Evolutionary conservation across 2,113 vertebrate genomes (phyloP).

Genomic region (Herpetotheres cachinnans): DNA sequence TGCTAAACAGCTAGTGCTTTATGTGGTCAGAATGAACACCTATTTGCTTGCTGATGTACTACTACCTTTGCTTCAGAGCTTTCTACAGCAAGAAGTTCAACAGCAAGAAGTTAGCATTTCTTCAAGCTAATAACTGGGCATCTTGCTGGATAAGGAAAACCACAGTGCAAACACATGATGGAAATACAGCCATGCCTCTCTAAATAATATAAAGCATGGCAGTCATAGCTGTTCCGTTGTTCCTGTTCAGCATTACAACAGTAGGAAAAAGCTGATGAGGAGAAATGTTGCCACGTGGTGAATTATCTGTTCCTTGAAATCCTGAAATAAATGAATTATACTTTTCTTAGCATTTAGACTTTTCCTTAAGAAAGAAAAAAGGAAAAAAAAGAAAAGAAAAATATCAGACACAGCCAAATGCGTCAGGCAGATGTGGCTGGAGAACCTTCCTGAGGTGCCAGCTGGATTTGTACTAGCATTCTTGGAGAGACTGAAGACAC

Average conservation of each 20-base stretch:
- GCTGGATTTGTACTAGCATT: conserved; percentile 71
- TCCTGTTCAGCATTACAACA: neutral
- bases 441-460: conserved; percentile 70
- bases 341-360: conserved; percentile 45
- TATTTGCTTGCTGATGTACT: neutral
- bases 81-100: neutral
- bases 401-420: conserved; percentile 59
- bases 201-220: neutral
- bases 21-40: neutral
- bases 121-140: neutral
- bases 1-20: neutral
- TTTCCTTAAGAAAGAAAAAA: neutral
- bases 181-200: neutral
- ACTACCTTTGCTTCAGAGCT: neutral
- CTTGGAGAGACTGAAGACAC: conserved; percentile 59
- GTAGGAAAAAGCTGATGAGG: conserved; percentile 24
- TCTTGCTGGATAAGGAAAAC: conserved; percentile 2
- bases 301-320: conserved; percentile 58
- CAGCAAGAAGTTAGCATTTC: neutral
- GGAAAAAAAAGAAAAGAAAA: neutral
- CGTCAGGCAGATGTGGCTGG: conserved; percentile 72
- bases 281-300: conserved; percentile 55
- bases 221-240: neutral
- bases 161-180: neutral
- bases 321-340: conserved; percentile 58